phyloP scores from a whole-genome alignment of 2,797 vertebrate genomes.

The Urocyon cinereoargenteus region DNA sequence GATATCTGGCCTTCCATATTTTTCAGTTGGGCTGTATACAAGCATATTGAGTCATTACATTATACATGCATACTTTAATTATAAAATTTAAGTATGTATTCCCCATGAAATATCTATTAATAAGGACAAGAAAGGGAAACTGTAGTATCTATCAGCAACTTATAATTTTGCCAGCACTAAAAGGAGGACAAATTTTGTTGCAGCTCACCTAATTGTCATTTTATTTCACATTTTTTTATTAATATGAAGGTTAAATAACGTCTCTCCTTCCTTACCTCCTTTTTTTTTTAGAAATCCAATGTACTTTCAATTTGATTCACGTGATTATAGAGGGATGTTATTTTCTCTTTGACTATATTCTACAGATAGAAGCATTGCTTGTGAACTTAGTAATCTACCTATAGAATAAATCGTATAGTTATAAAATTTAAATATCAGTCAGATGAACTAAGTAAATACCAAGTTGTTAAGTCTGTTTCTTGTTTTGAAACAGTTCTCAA shows the following conservation, averaged over 20 bases:
- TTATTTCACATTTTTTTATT: slow-evolving; percentile 30
- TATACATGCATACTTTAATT: not conserved
- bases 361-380: not conserved
- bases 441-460: not conserved
- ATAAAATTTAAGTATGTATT: not conserved
- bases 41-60: not conserved
- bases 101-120: not conserved
- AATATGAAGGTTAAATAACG: not conserved
- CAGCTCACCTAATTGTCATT: not conserved
- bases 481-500: not conserved
- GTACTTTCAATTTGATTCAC: not conserved
- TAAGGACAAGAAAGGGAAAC: not conserved
- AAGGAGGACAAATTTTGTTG: not conserved
- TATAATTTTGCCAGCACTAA: not conserved
- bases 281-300: not conserved
- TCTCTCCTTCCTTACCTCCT: not conserved
- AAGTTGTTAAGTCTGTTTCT: not conserved
- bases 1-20: not conserved
- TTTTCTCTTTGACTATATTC: not conserved
- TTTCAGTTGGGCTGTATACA: not conserved
- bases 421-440: not conserved
- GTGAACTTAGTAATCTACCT: not conserved
- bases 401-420: not conserved
- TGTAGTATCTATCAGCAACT: not conserved
- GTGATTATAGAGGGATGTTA: not conserved